Evolutionary conservation across 1,140 invertebrate species (phyloP), one percentile per base, ranked within the genome.

Genomic region (Procambarus clarkii): DNA sequence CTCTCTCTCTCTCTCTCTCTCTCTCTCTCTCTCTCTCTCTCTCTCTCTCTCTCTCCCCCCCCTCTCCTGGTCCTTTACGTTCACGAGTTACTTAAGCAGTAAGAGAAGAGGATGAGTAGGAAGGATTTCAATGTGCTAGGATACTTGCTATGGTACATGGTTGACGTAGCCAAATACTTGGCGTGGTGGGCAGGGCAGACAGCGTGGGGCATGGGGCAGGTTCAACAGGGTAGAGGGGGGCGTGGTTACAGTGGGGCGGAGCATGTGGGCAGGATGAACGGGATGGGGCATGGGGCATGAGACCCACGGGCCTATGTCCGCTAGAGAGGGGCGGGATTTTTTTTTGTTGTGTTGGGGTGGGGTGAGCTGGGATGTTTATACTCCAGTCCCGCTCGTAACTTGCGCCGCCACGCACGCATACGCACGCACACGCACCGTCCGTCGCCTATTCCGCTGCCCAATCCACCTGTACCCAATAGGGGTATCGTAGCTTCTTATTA

Each of bases 301-400:
- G 83, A 91, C 89, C 89, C 89, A 91, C 58, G 81, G 82, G 89
- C 82, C 81, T 79, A 85, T 91, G 83, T 86, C 82, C 89, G 89
- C 76, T 91, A 84, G 82, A 24, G 58, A 91, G 82, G 89, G 89
- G 89, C 82, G 89, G 89, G 89, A 86, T 85, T 91, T 91, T 85
- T 91, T 91, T 89, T 84, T 83, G 34, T 34, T 34, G n/a, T 80
- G 79, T 85, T 64, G 79, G 54, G 46, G 80, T 80, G 46, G 34
- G 80, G 81, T 34, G n/a, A 84, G 80, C 76, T 13, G 50, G 46
- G 58, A 21, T 34, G 34, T 34, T 34, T 34, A 34, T 34, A 0
- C 34, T 80, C 85, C 89, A 91, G 89, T 91, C 77, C 58, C 74
- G 89, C 82, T 82, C 76, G 79, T 74, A 85, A 54, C 89, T 74